Evolutionary conservation across 1,140 invertebrate genomes (phyloP), one percentile per base, ranked within the genome.

Genomic region (Delia radicum): DNA sequence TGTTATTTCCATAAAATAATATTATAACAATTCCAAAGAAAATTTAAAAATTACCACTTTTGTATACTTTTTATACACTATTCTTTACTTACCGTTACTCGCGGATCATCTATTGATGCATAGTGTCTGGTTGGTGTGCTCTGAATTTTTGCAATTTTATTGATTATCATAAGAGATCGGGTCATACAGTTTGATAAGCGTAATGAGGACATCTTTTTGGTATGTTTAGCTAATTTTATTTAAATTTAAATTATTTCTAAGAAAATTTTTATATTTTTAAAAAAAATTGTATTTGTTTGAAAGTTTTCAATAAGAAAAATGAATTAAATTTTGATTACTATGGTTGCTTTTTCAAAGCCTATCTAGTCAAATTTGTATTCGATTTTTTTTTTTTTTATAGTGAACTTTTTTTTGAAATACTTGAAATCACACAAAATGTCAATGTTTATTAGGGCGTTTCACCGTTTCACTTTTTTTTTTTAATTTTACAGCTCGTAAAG

Each of bases 231-330:
- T 18, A 8, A 55, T 55, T 55, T 55, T 21, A 21, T n/a, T 21
- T 21, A 55, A 76, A 71, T 75, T 75, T 74, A 65, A 37, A 63
- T 62, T 24, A 65, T n/a, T n/a, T n/a, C n/a, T 65, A 65, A 75
- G 67, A 75, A 42, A 55, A 55, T 21, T 21, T 10, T 55, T 55
- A 55, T 55, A 8, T 55, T 0, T 55, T 18, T 24, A 69, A 69
- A 61, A 73, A 76, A 76, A 61, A 61, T 76, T 73, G 29, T 48
- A 76, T 37, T 73, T n/a, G n/a, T n/a, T n/a, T n/a, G n/a, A n/a
- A n/a, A n/a, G n/a, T n/a, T n/a, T n/a, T n/a, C n/a, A n/a, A n/a
- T n/a, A n/a, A n/a, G n/a, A 73, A 76, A 76, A 76, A 55, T 62
- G 65, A 62, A 73, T 21, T 76, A 62, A 73, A 62, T 76, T 76